Conservation (phyloP, 1,140 invertebrate species). For the Oncopeltus fasciatus region DNA sequence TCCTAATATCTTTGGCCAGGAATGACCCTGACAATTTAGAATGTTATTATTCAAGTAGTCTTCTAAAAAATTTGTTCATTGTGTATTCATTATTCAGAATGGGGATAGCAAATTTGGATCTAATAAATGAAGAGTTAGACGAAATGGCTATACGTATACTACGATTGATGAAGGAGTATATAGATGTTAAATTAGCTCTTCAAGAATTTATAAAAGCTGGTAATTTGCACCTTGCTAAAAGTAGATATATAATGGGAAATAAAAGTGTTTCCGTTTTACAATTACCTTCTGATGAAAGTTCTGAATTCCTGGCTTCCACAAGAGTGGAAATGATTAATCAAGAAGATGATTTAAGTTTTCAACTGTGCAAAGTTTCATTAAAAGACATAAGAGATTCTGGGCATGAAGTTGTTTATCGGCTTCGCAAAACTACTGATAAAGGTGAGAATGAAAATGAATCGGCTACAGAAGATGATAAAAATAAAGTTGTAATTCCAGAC, state of each 20-base stretch:
- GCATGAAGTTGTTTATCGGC: neutral
- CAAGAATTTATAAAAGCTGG: conserved; percentile 45
- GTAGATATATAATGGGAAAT: conserved; percentile 55
- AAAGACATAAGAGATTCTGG: neutral
- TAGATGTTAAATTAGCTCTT: conserved; percentile 43
- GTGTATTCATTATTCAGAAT: too few species aligned
- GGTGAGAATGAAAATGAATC: neutral
- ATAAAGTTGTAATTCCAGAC: conserved; percentile 29
- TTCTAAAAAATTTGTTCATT: too few species aligned
- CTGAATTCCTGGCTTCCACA: conserved; percentile 38
- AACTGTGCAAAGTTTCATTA: conserved; percentile 27
- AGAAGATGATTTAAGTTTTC: neutral
- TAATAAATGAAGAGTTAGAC: conserved; percentile 35
- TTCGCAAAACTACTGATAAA: neutral
- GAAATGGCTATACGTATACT: conserved; percentile 42
- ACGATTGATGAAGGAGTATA: conserved; percentile 50
- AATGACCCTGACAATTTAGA: too few species aligned
- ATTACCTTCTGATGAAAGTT: conserved; percentile 43
- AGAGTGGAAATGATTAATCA: conserved; percentile 27
- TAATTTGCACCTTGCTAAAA: conserved; percentile 47
- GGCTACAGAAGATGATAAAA: neutral
- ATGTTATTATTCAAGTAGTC: too few species aligned
- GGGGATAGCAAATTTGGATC: too few species aligned
- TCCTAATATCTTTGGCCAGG: too few species aligned
- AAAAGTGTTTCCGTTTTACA: conserved; percentile 43